These are phyloP conservation scores for Graptemys geographica DNA, from an alignment of 2,797 vertebrate genomes.

Conservation along the genomic window DNA sequence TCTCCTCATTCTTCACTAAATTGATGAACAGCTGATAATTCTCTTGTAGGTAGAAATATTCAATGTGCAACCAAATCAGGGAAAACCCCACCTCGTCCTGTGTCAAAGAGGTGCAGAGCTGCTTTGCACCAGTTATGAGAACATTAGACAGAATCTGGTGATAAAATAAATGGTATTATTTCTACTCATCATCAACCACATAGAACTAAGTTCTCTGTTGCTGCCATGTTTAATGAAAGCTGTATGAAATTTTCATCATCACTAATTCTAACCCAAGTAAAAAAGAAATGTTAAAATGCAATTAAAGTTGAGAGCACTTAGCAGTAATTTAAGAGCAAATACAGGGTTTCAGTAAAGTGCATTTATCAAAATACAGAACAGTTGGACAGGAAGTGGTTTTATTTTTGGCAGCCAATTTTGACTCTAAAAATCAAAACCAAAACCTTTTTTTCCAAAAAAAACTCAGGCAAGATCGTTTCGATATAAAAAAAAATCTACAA, in stretches of 20 bases:
- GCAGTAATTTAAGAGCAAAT: background rate
- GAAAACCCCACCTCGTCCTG: background rate
- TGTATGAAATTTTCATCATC: background rate
- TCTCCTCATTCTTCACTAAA: background rate
- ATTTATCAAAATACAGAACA: background rate
- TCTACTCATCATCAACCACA: background rate
- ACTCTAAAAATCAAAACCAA: background rate
- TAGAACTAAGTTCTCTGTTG: background rate
- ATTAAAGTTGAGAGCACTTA: background rate
- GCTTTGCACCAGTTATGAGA: background rate
- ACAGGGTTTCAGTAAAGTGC: background rate
- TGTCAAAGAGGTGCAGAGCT: background rate
- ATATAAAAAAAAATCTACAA: background rate
- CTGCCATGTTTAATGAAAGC: background rate
- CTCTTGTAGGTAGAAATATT: background rate
- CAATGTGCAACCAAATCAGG: conserved; percentile 9
- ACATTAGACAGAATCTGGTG: background rate
- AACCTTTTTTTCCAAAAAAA: background rate
- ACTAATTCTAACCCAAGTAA: background rate
- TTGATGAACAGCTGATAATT: background rate
- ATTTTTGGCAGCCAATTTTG: background rate
- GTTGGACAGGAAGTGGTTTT: background rate
- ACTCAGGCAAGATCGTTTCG: background rate
- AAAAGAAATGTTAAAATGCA: background rate
- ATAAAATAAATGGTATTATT: background rate